phyloP scores from a whole-genome alignment of 2,113 vertebrate species.

The Dolichallabes microphthalmus region DNA sequence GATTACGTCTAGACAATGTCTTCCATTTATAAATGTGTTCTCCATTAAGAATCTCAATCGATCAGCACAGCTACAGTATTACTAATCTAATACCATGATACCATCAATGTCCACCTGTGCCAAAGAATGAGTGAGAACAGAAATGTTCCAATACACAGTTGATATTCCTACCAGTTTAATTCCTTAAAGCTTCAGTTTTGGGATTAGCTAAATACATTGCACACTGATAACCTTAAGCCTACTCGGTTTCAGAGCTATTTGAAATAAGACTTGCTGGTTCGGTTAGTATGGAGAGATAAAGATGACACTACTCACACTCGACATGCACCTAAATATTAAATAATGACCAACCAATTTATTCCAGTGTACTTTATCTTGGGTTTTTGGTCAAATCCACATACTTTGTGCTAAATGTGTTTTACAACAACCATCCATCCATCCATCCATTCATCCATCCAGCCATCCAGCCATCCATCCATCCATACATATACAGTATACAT shows the following conservation, averaged over 20 bases:
- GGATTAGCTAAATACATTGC: not conserved
- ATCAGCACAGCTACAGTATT: conserved; percentile 11
- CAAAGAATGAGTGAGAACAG: conserved; percentile 6
- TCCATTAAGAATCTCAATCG: conserved; percentile 24
- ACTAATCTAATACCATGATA: not conserved
- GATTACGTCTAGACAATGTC: conserved; percentile 39
- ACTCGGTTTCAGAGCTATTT: not conserved
- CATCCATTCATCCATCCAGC: too few species aligned
- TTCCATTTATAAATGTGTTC: conserved; percentile 40
- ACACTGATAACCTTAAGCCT: not conserved
- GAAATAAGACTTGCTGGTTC: not conserved
- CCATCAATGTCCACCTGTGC: not conserved
- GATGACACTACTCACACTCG: not conserved
- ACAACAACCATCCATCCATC: not conserved
- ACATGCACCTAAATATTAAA: not conserved
- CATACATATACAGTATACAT: too few species aligned
- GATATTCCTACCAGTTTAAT: not conserved
- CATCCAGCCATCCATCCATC: too few species aligned
- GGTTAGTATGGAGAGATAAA: not conserved
- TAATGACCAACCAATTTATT: not conserved
- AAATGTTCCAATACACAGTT: conserved; percentile 4
- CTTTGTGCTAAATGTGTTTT: not conserved
- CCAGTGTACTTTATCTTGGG: too few species aligned
- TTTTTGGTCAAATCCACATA: not conserved
- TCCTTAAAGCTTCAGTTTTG: not conserved